A percentile compares a stretch with the other conserved stretches of the same genome.
These are phyloP conservation scores for Vannuccia rotundouncinata DNA, from an alignment of 2,888 invertebrate species.

Conservation along the genomic window DNA sequence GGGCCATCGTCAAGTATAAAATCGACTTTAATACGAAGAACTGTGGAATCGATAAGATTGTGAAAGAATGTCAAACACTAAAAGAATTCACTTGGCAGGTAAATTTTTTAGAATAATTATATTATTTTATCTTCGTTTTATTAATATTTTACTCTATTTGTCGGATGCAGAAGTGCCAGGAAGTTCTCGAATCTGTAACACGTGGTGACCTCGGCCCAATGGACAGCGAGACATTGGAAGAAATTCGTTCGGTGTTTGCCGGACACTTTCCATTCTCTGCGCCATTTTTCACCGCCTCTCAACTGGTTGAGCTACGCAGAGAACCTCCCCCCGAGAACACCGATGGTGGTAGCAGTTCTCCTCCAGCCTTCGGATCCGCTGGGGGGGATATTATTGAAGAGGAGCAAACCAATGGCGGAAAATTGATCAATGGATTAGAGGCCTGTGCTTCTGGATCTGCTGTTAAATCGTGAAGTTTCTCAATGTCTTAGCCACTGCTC, in stretches of 20 bases:
- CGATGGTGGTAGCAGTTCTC: no score
- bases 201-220: conserved; percentile 69
- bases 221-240: background rate
- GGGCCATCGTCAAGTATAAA: background rate
- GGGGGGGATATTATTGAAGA: no score
- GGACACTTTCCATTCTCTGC: background rate
- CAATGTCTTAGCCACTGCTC: no score
- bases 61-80: background rate
- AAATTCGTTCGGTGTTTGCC: background rate
- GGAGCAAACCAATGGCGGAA: no score
- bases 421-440: no score
- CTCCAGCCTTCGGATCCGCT: no score
- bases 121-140: background rate
- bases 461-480: no score
- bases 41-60: background rate
- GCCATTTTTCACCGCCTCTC: background rate
- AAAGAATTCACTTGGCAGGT: background rate
- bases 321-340: no score
- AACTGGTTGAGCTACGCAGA: background rate
- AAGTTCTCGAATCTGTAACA: conserved; percentile 69
- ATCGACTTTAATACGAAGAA: background rate
- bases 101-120: background rate
- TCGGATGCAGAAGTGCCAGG: conserved; percentile 76
- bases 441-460: no score
- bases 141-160: no score